phyloP scores from a whole-genome alignment of 2,888 invertebrate species.

The Sesia bembeciformis region DNA sequence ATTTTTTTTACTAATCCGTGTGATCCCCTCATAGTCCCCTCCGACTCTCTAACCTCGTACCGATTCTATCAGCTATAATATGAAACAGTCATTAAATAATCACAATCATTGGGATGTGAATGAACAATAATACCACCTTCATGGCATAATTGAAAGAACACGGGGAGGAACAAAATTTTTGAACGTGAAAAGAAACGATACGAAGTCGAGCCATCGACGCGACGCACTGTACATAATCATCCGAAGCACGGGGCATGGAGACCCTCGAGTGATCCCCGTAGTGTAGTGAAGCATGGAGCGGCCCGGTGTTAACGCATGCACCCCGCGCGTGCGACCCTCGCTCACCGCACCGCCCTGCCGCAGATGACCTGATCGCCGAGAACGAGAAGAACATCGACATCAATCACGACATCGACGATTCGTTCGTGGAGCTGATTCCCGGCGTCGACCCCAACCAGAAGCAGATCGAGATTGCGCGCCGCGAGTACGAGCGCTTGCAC shows the following conservation, averaged over 20 bases:
- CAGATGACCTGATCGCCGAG: slow-evolving; percentile 90
- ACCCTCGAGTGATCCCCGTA: slow-evolving; percentile 8
- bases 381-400: slow-evolving; percentile 95
- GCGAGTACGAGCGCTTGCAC: slow-evolving; percentile 10
- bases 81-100: neutral
- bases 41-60: slow-evolving; percentile 29
- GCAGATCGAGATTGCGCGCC: slow-evolving; percentile 40
- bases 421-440: slow-evolving; percentile 88
- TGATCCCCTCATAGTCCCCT: slow-evolving; percentile 33
- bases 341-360: slow-evolving; percentile 39
- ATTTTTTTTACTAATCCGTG: slow-evolving; percentile 66
- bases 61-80: slow-evolving; percentile 66
- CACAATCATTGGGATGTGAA: slow-evolving; percentile 1
- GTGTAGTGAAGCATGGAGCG: slow-evolving; percentile 20
- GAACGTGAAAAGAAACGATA: neutral
- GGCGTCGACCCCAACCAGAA: slow-evolving; percentile 66
- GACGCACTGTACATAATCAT: slow-evolving; percentile 32
- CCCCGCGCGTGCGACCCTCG: slow-evolving; percentile 15
- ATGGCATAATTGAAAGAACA: neutral
- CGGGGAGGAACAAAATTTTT: neutral
- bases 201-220: slow-evolving; percentile 2
- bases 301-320: slow-evolving; percentile 33
- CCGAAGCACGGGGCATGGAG: slow-evolving; percentile 48
- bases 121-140: slow-evolving; percentile 11
- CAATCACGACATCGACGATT: slow-evolving; percentile 93